Evolutionary conservation across 2,797 vertebrate species (phyloP), one percentile per base, ranked within the genome.

Genomic region (Sebastes melanostomus): DNA sequence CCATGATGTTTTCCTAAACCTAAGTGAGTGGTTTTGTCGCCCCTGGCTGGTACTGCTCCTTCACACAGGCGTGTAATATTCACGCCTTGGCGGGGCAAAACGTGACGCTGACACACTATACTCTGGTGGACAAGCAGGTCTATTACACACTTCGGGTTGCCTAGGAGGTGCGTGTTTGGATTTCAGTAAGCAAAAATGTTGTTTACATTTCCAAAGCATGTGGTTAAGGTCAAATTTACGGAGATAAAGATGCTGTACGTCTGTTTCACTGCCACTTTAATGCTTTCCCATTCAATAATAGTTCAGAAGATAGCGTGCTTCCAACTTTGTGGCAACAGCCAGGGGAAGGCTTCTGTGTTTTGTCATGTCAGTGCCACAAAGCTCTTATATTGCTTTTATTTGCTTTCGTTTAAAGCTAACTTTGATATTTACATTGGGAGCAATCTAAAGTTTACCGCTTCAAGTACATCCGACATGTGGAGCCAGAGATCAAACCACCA

Each of bases 41-140:
- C 46, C 46, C 16, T 1, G 1, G 46, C 42, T 50, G 42, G 42
- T 50, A 50, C 42, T 50, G 3, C 42, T 4, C 42, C 42, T 50
- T 50, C 42, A 20, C 8, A 50, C 16, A 20, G 42, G 3, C 8
- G 18, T 50, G 46, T 50, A 20, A 50, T 50, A 20, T 20, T 50
- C 18, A 50, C 16, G 0, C 0, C 46, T 8, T 20, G 46, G 46
- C 18, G 46, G 0, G 42, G 42, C 42, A 46, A 46, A 46, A 46
- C 42, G 14, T 46, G 42, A 46, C 42, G 0, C 14, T 18, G 6
- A 46, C 42, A 18, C 42, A 0, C 16, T 46, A 18, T 0, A 46
- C 16, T 46, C 42, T 46, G 42, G 42, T 20, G 46, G 46, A 50
- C 0, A 20, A 50, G 46, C 46, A 0, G 46, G 46, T 50, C 46